Evolutionary conservation across 2,797 vertebrate species (phyloP).

Genomic region (Pogoniulus pusillus): DNA sequence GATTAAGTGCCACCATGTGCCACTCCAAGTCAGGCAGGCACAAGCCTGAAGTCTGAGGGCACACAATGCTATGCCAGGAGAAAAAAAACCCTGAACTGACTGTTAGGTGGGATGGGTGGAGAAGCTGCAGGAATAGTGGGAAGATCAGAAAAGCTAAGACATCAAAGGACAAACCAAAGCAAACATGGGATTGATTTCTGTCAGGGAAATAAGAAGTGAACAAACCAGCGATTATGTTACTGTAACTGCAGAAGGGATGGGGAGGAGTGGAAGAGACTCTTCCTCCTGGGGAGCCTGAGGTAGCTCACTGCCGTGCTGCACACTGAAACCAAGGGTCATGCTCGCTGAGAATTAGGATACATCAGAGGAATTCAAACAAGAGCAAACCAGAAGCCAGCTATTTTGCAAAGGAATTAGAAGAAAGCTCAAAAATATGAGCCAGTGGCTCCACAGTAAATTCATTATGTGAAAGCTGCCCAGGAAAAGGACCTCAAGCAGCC

Average conservation of each 20-base stretch:
- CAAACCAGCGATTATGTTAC: neutral
- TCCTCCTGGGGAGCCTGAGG: neutral
- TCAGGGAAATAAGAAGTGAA: neutral
- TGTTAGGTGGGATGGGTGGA: neutral
- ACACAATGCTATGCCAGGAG: accelerated
- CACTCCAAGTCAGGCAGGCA: neutral
- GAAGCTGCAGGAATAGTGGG: neutral
- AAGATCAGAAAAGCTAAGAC: neutral
- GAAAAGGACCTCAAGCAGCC: neutral
- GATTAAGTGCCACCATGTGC: neutral
- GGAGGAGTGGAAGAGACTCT: neutral
- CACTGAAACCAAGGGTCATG: accelerated
- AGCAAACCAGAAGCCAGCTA: neutral
- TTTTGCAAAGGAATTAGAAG: neutral
- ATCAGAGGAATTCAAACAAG: neutral
- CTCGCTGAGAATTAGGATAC: neutral
- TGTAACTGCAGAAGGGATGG: neutral
- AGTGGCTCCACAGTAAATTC: neutral
- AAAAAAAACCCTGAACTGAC: neutral
- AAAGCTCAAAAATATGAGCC: neutral
- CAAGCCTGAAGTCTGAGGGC: neutral
- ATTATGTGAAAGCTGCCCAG: neutral
- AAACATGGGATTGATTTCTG: neutral
- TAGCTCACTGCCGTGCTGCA: neutral
- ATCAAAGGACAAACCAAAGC: neutral